Evolutionary conservation across 2,888 invertebrate species (phyloP).

Genomic region (Tryphoninae sp.): DNA sequence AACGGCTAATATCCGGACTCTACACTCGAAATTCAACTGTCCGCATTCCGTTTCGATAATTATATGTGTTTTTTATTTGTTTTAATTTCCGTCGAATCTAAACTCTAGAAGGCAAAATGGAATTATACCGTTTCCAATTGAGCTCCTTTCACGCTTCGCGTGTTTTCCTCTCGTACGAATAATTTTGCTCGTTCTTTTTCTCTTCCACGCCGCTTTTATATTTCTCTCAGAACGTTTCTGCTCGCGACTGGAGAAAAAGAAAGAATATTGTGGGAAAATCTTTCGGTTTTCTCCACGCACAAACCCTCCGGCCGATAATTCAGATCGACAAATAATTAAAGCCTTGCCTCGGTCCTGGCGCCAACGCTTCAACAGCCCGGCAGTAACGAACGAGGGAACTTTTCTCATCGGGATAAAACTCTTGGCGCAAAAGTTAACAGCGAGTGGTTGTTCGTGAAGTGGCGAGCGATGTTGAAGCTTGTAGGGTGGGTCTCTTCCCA

Average conservation of each 20-base stretch:
- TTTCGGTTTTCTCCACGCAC: slow-evolving; percentile 23
- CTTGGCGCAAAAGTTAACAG: slow-evolving; percentile 44
- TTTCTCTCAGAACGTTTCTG: slow-evolving; percentile 14
- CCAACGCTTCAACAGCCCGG: background rate
- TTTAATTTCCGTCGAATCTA: background rate
- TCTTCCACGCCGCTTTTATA: slow-evolving; percentile 6
- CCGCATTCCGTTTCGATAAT: background rate
- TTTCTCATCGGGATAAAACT: slow-evolving; percentile 54
- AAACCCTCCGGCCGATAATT: slow-evolving; percentile 28
- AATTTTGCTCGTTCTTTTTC: slow-evolving; percentile 5
- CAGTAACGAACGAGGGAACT: slow-evolving; percentile 30
- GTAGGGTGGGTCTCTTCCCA: background rate
- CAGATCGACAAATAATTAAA: slow-evolving; percentile 58
- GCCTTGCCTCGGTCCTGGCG: background rate
- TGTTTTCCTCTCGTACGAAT: background rate
- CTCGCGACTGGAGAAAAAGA: background rate
- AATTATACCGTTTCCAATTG: background rate
- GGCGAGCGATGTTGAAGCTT: slow-evolving; percentile 2
- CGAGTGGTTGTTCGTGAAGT: slow-evolving; percentile 12
- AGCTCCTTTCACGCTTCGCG: background rate
- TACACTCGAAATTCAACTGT: background rate
- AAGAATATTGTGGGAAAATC: background rate
- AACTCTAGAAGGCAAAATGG: background rate
- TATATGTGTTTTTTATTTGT: background rate
- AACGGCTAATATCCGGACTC: too few species aligned